These are phyloP conservation scores for Psettodes erumei DNA, from an alignment of 2,113 vertebrate genomes.

Conservation along the genomic window DNA sequence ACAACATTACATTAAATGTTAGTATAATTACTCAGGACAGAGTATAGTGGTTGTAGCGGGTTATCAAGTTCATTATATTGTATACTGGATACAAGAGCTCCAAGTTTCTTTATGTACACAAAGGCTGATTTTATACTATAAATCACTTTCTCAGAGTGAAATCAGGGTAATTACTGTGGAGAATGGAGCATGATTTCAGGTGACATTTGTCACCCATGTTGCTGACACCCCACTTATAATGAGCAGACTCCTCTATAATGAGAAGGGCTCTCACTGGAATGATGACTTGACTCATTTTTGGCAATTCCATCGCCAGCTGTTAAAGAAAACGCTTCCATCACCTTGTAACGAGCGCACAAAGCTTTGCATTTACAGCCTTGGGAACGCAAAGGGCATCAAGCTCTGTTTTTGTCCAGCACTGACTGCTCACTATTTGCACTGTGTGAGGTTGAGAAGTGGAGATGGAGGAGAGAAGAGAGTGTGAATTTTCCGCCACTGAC, in stretches of 20 bases:
- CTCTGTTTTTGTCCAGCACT: constrained; percentile 56
- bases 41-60: neutral
- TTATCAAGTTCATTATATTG: neutral
- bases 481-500: constrained; percentile 46
- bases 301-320: constrained; percentile 13
- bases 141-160: constrained; percentile 7
- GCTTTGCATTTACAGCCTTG: constrained; percentile 36
- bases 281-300: constrained; percentile 30
- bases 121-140: neutral
- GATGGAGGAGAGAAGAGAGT: constrained; percentile 36
- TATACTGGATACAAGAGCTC: neutral
- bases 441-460: constrained; percentile 34
- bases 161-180: constrained; percentile 37
- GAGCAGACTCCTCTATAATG: constrained; percentile 28
- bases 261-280: constrained; percentile 17
- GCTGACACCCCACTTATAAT: constrained; percentile 25
- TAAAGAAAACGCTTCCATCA: constrained; percentile 18
- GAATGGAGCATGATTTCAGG: constrained; percentile 36
- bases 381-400: constrained; percentile 40
- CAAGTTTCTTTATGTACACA: neutral
- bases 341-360: constrained; percentile 26
- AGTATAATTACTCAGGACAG: neutral
- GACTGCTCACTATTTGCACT: constrained; percentile 47
- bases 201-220: constrained; percentile 38
- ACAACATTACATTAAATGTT: constrained; percentile 9